Evolutionary conservation across 2,797 vertebrate species (phyloP).

Genomic region (Syngnathus rostellatus): DNA sequence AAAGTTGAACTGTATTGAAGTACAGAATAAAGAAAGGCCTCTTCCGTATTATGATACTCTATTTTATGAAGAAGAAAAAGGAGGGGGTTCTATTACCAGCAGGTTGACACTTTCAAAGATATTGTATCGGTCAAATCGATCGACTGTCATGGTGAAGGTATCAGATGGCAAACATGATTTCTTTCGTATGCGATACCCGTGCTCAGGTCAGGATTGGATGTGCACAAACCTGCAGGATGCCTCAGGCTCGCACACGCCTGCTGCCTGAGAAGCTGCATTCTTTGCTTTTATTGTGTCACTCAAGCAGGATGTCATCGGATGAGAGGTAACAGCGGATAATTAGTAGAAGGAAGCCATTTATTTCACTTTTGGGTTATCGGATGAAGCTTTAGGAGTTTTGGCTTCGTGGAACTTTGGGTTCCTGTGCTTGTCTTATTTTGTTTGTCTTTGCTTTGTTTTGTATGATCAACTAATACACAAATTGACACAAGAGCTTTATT

Average conservation of each 20-base stretch:
- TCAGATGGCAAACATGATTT: not conserved
- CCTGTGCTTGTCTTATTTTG: too few species aligned
- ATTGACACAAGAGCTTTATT: too few species aligned
- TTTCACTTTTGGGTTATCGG: not conserved
- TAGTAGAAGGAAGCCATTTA: not conserved
- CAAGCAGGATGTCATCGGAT: not conserved
- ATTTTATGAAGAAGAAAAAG: too few species aligned
- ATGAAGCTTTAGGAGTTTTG: not conserved
- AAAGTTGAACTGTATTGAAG: too few species aligned
- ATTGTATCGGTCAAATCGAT: too few species aligned
- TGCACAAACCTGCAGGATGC: conserved; percentile 33
- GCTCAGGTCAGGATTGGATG: conserved; percentile 25
- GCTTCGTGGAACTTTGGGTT: not conserved
- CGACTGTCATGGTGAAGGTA: not conserved
- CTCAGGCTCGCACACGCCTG: conserved; percentile 15
- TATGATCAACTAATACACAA: too few species aligned
- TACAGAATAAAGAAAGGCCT: too few species aligned
- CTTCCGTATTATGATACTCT: too few species aligned
- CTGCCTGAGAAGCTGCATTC: conserved; percentile 1
- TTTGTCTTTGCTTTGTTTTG: too few species aligned
- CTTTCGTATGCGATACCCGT: not conserved
- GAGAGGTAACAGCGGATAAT: not conserved
- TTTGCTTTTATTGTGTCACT: conserved; percentile 13
- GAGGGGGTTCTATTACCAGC: too few species aligned
- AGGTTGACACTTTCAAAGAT: too few species aligned